A percentile compares a stretch with the other conserved stretches of the same genome.
phyloP scores from a whole-genome alignment of 2,888 invertebrate genomes.

The Drosophila putrida region DNA sequence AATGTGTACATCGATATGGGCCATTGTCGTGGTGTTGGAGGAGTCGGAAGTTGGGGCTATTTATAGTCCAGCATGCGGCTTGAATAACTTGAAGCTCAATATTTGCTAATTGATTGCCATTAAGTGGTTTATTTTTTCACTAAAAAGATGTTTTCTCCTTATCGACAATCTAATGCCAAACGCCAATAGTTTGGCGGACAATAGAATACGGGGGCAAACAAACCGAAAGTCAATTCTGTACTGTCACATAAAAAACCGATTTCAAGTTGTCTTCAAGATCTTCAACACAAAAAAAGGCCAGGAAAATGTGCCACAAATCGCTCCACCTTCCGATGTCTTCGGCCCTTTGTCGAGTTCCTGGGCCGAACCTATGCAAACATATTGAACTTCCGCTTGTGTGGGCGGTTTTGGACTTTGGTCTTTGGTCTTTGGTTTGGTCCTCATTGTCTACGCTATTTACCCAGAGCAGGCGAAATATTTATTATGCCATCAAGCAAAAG shows the following conservation, averaged over 20 bases:
- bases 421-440: constrained; percentile 45
- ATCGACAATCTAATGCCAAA: constrained; percentile 48
- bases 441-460: constrained; percentile 71
- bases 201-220: constrained; percentile 46
- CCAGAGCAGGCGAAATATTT: constrained; percentile 69
- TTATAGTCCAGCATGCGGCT: constrained; percentile 35
- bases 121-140: constrained; percentile 61
- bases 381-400: constrained; percentile 76
- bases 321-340: constrained; percentile 45
- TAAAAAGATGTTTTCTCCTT: constrained; percentile 16
- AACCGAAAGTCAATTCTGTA: constrained; percentile 36
- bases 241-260: constrained; percentile 51
- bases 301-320: constrained; percentile 58
- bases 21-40: constrained; percentile 15
- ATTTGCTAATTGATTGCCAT: constrained; percentile 76
- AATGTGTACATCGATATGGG: constrained; percentile 44
- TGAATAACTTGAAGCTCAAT: constrained; percentile 55
- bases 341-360: constrained; percentile 39
- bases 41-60: constrained; percentile 6
- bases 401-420: constrained; percentile 40
- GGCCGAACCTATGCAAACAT: constrained; percentile 73
- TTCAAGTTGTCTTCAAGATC: constrained; percentile 45
- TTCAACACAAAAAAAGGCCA: constrained; percentile 49
- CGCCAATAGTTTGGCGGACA: constrained; percentile 56
- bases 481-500: constrained; percentile 80